These are phyloP conservation scores for Zootermopsis nevadensis DNA, from an alignment of 2,888 invertebrate genomes.

Conservation along the genomic window DNA sequence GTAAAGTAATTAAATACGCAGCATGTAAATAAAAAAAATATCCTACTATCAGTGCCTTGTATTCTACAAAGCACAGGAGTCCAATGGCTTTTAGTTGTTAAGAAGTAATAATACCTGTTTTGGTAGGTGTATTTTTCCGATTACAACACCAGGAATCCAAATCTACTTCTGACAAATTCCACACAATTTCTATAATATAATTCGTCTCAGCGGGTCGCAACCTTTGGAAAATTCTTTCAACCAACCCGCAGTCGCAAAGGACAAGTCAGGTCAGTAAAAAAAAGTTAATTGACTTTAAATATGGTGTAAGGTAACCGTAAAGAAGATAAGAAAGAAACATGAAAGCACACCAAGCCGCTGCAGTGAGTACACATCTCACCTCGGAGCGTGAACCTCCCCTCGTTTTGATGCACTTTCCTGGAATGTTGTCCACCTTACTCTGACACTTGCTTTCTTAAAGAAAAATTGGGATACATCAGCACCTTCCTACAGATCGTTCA, in stretches of 20 bases:
- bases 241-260: not conserved
- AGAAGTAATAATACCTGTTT: too few relatives aligned
- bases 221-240: not conserved
- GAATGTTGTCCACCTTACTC: not conserved
- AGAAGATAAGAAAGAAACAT: not conserved
- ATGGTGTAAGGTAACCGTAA: not conserved
- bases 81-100: too few relatives aligned
- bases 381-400: not conserved
- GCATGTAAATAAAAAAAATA: too few relatives aligned
- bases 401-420: conserved; percentile 7
- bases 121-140: too few relatives aligned
- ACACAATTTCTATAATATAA: not conserved
- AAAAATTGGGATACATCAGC: conserved; percentile 1
- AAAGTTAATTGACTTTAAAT: conserved; percentile 6
- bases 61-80: too few relatives aligned
- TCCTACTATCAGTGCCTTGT: too few relatives aligned
- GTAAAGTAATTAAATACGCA: too few relatives aligned
- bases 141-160: too few relatives aligned
- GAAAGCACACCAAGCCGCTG: not conserved
- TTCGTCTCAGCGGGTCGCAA: not conserved
- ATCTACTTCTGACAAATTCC: not conserved
- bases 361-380: too few relatives aligned
- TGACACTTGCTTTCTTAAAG: not conserved
- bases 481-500: too few relatives aligned
- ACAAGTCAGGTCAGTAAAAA: not conserved